These are phyloP conservation scores for Myrmecobius fasciatus DNA, from an alignment of 2,113 vertebrate genomes.

Conservation along the genomic window DNA sequence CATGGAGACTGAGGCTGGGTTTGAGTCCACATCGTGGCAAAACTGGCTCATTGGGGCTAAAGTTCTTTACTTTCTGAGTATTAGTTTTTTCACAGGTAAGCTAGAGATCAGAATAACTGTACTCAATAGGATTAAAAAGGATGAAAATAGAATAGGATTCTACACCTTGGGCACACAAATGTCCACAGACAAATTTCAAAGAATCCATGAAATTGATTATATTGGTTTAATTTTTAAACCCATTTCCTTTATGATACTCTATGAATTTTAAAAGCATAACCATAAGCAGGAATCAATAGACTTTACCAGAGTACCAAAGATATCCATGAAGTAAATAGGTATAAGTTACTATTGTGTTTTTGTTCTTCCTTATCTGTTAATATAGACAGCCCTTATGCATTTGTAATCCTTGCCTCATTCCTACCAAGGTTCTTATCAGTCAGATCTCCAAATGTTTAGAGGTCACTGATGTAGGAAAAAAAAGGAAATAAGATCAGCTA, in stretches of 20 bases:
- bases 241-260: neutral
- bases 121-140: neutral
- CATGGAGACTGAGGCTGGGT: neutral
- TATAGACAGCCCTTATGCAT: no score
- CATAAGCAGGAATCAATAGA: neutral
- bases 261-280: neutral
- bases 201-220: neutral
- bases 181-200: neutral
- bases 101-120: neutral
- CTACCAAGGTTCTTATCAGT: neutral
- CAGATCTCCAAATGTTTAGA: neutral
- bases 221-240: neutral
- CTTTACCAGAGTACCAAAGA: neutral
- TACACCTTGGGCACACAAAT: neutral
- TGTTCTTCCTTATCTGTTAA: no score
- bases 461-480: neutral
- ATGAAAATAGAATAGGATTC: neutral
- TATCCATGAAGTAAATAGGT: constrained; percentile 1
- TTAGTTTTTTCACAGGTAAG: neutral
- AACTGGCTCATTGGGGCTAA: neutral
- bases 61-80: neutral
- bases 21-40: neutral
- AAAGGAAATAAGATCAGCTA: neutral
- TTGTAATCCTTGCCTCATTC: neutral
- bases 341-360: neutral